Evolutionary conservation across 2,113 vertebrate genomes (phyloP), one percentile per base, ranked within the genome.

Genomic region (Apteryx owenii): DNA sequence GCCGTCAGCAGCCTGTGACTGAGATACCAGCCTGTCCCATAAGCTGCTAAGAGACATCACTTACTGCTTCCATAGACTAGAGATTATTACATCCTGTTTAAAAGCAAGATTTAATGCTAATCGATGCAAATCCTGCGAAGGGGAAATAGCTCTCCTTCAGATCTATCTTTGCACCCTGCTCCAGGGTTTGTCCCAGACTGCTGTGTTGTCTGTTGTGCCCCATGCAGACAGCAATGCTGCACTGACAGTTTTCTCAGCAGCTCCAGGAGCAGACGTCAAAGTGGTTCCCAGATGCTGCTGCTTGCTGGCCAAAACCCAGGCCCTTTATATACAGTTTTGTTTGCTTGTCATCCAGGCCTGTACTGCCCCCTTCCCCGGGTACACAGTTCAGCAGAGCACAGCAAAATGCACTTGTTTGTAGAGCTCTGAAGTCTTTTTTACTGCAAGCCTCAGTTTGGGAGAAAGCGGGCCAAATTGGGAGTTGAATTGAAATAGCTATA

Each of bases 291-390:
- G 19, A 64, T 51, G 23, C 12, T 5, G 5, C 44, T 65, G 5
- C 18, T 88, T 82, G 26, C 36, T 44, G 68, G 33, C 40, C 17
- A 44, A 70, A 89, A 69, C 21, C 31, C 17, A 87, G 60, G 10
- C 0, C 0, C 19, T 69, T 44, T 22, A 5, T 40, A 13, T 7
- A 33, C 7, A 29, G 22, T 33, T 73, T 53, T 38, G 4, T 84
- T 75, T 89, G 12, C 66, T 72, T 53, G 61, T 46, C 26, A 31
- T 64, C 23, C 42, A 60, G 85, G n/a, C 62, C 33, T 85, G 42
- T 42, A 42, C 33, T 76, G 78, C 19, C n/a, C 64, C 18, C 61
- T 72, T 89, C 6, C 31, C 51, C 60, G 54, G 38, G 36, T 42
- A 82, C 16, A 46, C 26, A 50, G 46, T 25, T 31, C 65, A 61